Base-by-base conservation (phyloP, 2,113 vertebrate genomes). In the Microtus oregoni region DNA sequence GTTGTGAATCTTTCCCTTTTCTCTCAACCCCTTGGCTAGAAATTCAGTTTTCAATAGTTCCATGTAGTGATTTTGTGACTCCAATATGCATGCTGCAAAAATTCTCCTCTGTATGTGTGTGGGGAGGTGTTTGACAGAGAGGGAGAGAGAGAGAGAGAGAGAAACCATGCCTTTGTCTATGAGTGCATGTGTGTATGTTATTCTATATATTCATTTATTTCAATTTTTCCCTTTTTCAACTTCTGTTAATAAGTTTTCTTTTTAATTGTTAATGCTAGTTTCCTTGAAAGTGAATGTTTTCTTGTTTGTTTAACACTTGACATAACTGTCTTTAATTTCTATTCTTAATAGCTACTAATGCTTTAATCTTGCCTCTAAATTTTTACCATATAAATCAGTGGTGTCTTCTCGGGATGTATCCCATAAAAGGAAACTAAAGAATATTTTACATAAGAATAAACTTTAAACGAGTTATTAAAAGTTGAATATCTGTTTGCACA, bases 401-500 rank as follows among this genome's bases (percentile, higher is more conserved):
- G 32, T 35, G 22, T 3, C 24, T 11, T 55, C 3, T 7, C 44
- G 2, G 26, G 2, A 0, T 32, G 10, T 15, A 82, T 65, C 6
- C 10, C 12, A 55, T 81, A 92, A 50, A 63, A 14, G 55, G 32
- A 44, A 94, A 30, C 14, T 44, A 68, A 91, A 77, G 32, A 76
- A 52, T 88, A 68, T 76, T 7, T 90, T 44, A 90, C 28, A 83
- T 89, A n/a, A 75, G 2, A 81, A 68, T 88, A 77, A 90, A 70
- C 20, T 75, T 93, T n/a, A 72, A 91, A 76, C 73, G 81, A 61
- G 20, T 86, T 67, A 38, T 8, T 86, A 87, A 91, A n/a, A 83
- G 32, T 81, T 91, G 47, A 81, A 89, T 58, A 76, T 65, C 47
- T 88, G n/a, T 72, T 78, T 97, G 72, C 1, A 3, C 67, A 95